Evolutionary conservation across 1,140 invertebrate species (phyloP), one percentile per base, ranked within the genome.

Genomic region (Orius laevigatus): DNA sequence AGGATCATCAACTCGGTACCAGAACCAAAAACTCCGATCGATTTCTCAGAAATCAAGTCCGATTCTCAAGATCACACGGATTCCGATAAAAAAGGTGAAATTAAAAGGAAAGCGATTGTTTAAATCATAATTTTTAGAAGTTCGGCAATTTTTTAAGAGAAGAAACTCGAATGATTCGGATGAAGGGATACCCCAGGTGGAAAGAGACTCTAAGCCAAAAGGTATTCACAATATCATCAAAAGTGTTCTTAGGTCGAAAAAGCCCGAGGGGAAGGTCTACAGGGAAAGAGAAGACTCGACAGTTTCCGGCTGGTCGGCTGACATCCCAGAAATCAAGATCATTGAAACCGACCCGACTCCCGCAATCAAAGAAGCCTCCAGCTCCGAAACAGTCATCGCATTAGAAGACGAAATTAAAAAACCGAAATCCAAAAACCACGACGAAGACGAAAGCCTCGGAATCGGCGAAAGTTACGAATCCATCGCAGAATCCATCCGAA

Each of bases 1-100:
- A 79, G 76, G 63, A 70, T 81, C 5, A 56, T 81, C 40, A 9
- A 74, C 74, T 40, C n/a, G 18, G 18, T 39, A 9, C 34, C 34
- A 11, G 35, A 14, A 36, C 19, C 1, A 25, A 48, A 39, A 39
- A 39, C 33, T 8, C 16, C 35, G 18, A 19, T 8, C 19, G 18
- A 18, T 12, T 25, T 44, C 6, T 44, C 20, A 25, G 16, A 5
- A 44, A 44, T 44, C 42, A 16, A 42, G 3, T 42, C 19, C 3
- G n/a, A 16, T 42, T 42, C 16, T 42, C 10, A 16, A 16, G 14
- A 42, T 16, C 19, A 16, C 16, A 16, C 15, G 40, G 40, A 15
- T 11, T 15, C 10, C n/a, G 33, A 35, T 14, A 47, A 15, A 16
- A 32, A 12, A 11, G 44, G 16, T n/a, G 25, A 5, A 10, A 45